Conservation (phyloP, 2,113 vertebrate genomes). For the Xenus cinereus region DNA sequence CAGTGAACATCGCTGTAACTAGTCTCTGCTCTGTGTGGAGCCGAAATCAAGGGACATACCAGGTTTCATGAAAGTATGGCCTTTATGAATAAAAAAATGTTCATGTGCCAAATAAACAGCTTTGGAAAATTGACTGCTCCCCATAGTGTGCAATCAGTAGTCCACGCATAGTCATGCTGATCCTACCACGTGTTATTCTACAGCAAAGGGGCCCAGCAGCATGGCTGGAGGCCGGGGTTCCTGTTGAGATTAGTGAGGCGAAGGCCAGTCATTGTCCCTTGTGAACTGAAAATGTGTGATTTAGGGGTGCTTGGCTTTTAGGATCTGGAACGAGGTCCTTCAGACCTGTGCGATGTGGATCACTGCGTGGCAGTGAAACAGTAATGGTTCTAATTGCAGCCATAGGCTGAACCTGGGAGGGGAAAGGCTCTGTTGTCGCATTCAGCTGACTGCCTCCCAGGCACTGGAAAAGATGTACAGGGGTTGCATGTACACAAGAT, state of each 20-base stretch:
- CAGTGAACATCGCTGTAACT: background rate
- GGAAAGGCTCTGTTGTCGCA: background rate
- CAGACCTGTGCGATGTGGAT: accelerated
- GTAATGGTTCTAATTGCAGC: background rate
- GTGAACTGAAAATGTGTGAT: background rate
- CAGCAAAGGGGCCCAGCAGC: background rate
- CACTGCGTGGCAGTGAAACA: background rate
- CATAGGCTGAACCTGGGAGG: background rate
- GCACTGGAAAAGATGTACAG: background rate
- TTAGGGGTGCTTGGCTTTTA: background rate
- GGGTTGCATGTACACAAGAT: background rate
- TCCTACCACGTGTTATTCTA: background rate
- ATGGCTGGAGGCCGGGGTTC: background rate
- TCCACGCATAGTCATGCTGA: background rate
- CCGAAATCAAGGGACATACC: background rate
- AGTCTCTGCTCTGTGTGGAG: background rate
- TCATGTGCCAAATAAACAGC: background rate
- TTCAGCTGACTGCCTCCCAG: background rate
- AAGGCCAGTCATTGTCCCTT: background rate
- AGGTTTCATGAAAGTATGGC: background rate
- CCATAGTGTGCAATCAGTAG: background rate
- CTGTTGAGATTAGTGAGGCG: background rate
- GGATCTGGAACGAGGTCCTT: background rate
- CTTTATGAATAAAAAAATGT: background rate
- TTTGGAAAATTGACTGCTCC: background rate